Evolutionary conservation across 2,797 vertebrate genomes (phyloP), one percentile per base, ranked within the genome.

Genomic region (Aselliscus stoliczkanus): DNA sequence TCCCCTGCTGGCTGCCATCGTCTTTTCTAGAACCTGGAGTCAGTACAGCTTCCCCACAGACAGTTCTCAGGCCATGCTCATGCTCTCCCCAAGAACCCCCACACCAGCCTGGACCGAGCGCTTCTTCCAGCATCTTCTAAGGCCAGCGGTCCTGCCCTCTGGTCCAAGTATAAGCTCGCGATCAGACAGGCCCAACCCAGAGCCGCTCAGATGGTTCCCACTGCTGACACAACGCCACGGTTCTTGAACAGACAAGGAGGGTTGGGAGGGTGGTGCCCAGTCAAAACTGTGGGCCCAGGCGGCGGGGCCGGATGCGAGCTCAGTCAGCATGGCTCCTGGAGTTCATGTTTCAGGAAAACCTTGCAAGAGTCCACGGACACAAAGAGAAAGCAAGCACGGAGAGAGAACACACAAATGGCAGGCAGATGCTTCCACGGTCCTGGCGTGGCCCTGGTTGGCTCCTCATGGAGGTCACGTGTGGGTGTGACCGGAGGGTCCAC

Each of bases 1-100:
- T 12, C 37, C 31, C 31, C 7, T 15, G 2, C 18, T 0, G 6
- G 14, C 70, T 25, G n/a, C 76, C 2, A 4, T 4, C 1, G 0
- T 12, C 37, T 27, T 4, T 37, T 47, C 60, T 23, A 54, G 62
- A 73, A 62, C 21, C 62, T 11, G 37, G n/a, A 81, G n/a, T 65
- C 76, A 7, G 50, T n/a, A 44, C 15, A 62, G 37, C 58, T 42
- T 65, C 58, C 65, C 47, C 9, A 34, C 44, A 91, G 77, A 14
- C 58, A 10, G 6, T 15, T 23, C 58, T 29, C 20, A 9, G 1
- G 4, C 67, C 23, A 4, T 0, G 0, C 21, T n/a, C 23, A 4
- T 0, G 0, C 21, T n/a, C 88, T 47, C n/a, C 70, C 73, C 72
- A 27, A 0, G 64, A 31, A 44, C 14, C 1, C 44, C 21, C 0